Conservation (phyloP, 1,140 invertebrate genomes). For the Solen grandis region DNA sequence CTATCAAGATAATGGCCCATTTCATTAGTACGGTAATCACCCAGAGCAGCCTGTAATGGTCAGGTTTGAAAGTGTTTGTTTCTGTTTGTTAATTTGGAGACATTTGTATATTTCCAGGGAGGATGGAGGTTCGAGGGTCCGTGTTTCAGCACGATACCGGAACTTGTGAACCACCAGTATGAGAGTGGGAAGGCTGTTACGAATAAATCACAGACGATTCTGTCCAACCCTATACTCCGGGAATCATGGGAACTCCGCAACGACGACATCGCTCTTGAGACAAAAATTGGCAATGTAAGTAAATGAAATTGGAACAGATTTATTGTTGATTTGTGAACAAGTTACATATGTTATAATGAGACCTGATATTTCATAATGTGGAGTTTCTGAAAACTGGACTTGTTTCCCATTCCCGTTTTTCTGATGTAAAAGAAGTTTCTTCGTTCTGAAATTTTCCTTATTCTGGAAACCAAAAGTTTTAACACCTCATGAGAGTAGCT, state of each 20-base stretch:
- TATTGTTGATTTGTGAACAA: neutral
- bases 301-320: neutral
- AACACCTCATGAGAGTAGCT: no score
- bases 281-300: slow-evolving; percentile 96
- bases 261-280: slow-evolving; percentile 94
- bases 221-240: slow-evolving; percentile 92
- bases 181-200: slow-evolving; percentile 93
- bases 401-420: neutral
- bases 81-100: no score
- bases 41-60: no score
- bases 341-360: no score
- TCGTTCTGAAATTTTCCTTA: no score
- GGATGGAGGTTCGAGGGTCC: slow-evolving; percentile 97
- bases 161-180: slow-evolving; percentile 93
- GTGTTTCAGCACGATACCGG: slow-evolving; percentile 94
- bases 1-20: no score
- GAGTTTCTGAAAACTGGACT: neutral
- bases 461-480: no score
- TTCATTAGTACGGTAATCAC: no score
- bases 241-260: slow-evolving; percentile 98
- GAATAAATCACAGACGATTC: slow-evolving; percentile 93
- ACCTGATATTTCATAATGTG: no score
- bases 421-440: no score
- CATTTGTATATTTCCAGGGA: slow-evolving; percentile 83
- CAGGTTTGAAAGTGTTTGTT: no score